Evolutionary conservation across 2,113 vertebrate species (phyloP).

Genomic region (Peucedramus taeniatus): DNA sequence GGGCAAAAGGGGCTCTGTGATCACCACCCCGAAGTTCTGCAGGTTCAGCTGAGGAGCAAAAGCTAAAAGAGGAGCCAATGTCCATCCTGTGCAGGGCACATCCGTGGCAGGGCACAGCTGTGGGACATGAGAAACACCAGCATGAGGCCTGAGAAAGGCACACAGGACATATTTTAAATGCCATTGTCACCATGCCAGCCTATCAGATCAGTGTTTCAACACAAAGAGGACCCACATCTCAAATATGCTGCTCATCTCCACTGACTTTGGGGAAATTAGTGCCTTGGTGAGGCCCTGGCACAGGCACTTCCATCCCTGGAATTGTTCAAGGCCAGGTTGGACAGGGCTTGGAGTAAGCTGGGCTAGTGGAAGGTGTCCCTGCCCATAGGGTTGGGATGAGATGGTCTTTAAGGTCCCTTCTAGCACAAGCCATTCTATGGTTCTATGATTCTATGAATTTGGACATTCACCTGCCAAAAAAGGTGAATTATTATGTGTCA

Average conservation of each 20-base stretch:
- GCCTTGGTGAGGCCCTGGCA: neutral
- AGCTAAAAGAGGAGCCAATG: neutral
- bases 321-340: neutral
- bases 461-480: neutral
- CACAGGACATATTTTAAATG: neutral
- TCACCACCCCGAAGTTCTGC: rapidly evolving
- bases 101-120: rapidly evolving
- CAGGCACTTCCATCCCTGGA: neutral
- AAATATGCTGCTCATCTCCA: neutral
- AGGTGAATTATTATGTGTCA: neutral
- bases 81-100: neutral
- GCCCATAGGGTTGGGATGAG: neutral
- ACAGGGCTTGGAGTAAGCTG: neutral
- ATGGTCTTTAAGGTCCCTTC: neutral
- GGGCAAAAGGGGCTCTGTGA: neutral
- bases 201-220: neutral
- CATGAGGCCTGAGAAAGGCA: neutral
- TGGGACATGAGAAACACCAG: neutral
- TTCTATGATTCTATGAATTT: neutral
- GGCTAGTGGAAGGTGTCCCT: neutral
- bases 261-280: neutral
- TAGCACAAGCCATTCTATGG: neutral
- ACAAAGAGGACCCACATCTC: neutral
- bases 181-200: neutral
- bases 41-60: neutral